These are phyloP conservation scores for Creontiades dilutus DNA, from an alignment of 2,888 invertebrate species.

Conservation along the genomic window DNA sequence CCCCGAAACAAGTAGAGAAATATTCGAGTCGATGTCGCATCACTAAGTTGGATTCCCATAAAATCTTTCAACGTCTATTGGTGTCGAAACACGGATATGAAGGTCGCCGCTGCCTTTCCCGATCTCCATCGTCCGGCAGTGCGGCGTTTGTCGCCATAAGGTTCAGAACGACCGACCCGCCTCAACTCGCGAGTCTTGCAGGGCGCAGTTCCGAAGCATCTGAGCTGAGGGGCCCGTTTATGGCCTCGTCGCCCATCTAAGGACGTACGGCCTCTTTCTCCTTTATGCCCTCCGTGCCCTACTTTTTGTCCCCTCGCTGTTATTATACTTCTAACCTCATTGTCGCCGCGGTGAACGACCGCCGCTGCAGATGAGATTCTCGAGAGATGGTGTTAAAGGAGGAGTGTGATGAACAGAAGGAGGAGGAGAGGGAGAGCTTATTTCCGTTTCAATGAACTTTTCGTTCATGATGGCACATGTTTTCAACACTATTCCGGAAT, in stretches of 20 bases:
- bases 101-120: too few relatives aligned
- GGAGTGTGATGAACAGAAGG: too few relatives aligned
- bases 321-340: not conserved
- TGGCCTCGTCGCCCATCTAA: constrained; percentile 12
- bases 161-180: not conserved
- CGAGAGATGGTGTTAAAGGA: not conserved
- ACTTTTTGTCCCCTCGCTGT: constrained; percentile 14
- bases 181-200: not conserved
- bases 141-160: not conserved
- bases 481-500: too few relatives aligned
- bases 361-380: not conserved
- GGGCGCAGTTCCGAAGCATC: not conserved
- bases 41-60: too few relatives aligned
- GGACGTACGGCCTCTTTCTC: not conserved
- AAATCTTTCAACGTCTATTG: too few relatives aligned
- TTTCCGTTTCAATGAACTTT: too few relatives aligned
- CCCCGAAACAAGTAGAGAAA: too few relatives aligned
- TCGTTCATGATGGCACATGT: too few relatives aligned
- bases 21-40: too few relatives aligned
- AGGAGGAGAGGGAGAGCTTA: too few relatives aligned
- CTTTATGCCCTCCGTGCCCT: constrained; percentile 14
- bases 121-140: too few relatives aligned
- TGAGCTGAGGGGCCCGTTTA: not conserved
- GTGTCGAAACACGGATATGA: too few relatives aligned
- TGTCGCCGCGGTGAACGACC: constrained; percentile 28